Evolutionary conservation across 2,888 invertebrate genomes (phyloP).

Genomic region (Gastracanthus pulcherrimus): DNA sequence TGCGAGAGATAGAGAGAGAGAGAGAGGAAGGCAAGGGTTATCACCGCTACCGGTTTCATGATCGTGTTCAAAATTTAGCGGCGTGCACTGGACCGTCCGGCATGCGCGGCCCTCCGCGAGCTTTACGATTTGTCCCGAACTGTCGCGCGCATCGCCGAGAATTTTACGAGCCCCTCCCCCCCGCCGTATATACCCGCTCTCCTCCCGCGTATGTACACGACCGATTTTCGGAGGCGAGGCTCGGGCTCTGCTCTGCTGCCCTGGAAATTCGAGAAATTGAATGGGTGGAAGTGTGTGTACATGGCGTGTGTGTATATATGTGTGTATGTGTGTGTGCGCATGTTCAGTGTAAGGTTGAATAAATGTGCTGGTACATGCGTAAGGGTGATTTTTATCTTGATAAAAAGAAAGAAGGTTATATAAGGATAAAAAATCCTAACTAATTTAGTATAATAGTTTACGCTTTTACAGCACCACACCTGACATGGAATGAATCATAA

Average conservation of each 20-base stretch:
- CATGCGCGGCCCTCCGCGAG: conserved; percentile 44
- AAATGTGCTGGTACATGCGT: too few relatives aligned
- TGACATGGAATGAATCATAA: too few relatives aligned
- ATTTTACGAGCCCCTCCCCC: conserved; percentile 40
- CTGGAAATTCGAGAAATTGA: conserved; percentile 41
- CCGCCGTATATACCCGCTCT: too few relatives aligned
- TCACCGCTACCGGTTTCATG: conserved; percentile 63
- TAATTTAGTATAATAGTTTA: too few relatives aligned
- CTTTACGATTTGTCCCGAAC: conserved; percentile 41
- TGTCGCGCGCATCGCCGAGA: conserved; percentile 24
- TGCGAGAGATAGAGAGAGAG: too few relatives aligned
- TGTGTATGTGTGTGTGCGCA: neutral
- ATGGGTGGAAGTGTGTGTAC: neutral
- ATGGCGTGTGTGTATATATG: neutral
- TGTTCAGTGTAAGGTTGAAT: too few relatives aligned
- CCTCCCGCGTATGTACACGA: neutral
- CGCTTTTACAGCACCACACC: too few relatives aligned
- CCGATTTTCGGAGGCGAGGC: conserved; percentile 29
- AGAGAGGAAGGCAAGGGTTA: conserved; percentile 61
- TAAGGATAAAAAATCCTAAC: too few relatives aligned
- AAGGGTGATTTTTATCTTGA: too few relatives aligned
- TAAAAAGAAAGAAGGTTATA: too few relatives aligned
- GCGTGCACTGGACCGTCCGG: conserved; percentile 56
- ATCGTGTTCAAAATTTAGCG: conserved; percentile 70
- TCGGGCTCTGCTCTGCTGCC: neutral